A percentile compares a stretch with the other conserved stretches of the same genome.
Conservation (phyloP, 2,797 vertebrate genomes). For the Hozukius guyotensis region DNA sequence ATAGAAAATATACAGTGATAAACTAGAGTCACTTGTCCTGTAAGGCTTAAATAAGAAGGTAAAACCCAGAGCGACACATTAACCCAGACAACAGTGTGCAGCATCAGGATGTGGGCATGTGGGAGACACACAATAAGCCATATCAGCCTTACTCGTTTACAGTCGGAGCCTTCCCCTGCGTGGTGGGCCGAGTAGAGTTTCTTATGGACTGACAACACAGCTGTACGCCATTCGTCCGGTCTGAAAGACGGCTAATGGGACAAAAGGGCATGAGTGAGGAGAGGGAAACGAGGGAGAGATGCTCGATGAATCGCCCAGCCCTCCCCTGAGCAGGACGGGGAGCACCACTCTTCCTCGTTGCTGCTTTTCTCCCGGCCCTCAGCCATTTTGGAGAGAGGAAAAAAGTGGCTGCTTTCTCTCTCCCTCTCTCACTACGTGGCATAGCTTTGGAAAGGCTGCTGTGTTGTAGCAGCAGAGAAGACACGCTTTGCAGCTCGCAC, state of each 20-base stretch:
- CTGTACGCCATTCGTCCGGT: conserved; percentile 64
- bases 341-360: conserved; percentile 72
- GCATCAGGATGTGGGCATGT: conserved; percentile 37
- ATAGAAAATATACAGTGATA: not conserved
- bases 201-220: conserved; percentile 68
- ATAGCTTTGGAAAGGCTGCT: conserved; percentile 79
- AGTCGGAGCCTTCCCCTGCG: conserved; percentile 52
- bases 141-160: conserved; percentile 61
- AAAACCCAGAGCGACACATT: not conserved
- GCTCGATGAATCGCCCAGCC: conserved; percentile 69
- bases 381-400: conserved; percentile 86
- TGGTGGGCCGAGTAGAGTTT: conserved; percentile 55
- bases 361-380: conserved; percentile 80
- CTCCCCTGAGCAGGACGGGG: conserved; percentile 72
- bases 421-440: conserved; percentile 82
- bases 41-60: not conserved
- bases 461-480: conserved; percentile 69
- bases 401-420: conserved; percentile 78
- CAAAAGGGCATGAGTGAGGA: conserved; percentile 60
- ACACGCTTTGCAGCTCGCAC: conserved; percentile 69
- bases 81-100: conserved; percentile 14
- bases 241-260: conserved; percentile 70
- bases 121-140: conserved; percentile 57
- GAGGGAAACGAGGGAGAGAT: conserved; percentile 58
- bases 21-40: not conserved